phyloP scores from a whole-genome alignment of 1,140 invertebrate species.

The Neodiprion lecontei region DNA sequence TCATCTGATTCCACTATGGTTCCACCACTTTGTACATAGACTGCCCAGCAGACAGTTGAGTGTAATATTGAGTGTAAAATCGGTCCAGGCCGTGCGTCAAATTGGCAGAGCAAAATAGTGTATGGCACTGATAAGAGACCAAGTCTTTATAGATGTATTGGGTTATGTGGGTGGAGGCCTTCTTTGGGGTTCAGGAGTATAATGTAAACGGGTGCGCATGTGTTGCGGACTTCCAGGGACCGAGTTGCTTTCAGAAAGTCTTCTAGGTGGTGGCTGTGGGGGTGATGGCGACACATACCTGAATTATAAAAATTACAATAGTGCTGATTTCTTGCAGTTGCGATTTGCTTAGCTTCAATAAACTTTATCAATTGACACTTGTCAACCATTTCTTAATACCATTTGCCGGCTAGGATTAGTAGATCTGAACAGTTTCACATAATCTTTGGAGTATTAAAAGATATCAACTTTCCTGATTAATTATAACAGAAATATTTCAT shows the following conservation, averaged over 20 bases:
- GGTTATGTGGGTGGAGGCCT: slow-evolving; percentile 66
- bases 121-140: slow-evolving; percentile 51
- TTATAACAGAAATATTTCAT: too few relatives aligned
- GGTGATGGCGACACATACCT: slow-evolving; percentile 73
- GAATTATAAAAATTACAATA: slow-evolving; percentile 14
- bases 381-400: too few relatives aligned
- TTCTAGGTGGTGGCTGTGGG: slow-evolving; percentile 67
- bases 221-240: slow-evolving; percentile 75
- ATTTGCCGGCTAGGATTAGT: neutral
- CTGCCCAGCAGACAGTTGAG: too few relatives aligned
- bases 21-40: too few relatives aligned
- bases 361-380: too few relatives aligned
- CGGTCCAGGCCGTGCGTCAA: neutral
- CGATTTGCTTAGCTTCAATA: too few relatives aligned
- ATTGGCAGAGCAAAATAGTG: slow-evolving; percentile 6
- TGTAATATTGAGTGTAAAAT: neutral
- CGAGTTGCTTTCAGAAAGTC: slow-evolving; percentile 70
- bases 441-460: too few relatives aligned
- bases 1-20: too few relatives aligned
- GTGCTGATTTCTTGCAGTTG: too few relatives aligned
- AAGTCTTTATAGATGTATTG: slow-evolving; percentile 37
- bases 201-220: slow-evolving; percentile 70
- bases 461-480: too few relatives aligned
- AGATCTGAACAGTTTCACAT: too few relatives aligned
- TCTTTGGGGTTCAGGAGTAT: slow-evolving; percentile 76